Conservation (phyloP, 2,797 vertebrate genomes). For the Limosa lapponica region DNA sequence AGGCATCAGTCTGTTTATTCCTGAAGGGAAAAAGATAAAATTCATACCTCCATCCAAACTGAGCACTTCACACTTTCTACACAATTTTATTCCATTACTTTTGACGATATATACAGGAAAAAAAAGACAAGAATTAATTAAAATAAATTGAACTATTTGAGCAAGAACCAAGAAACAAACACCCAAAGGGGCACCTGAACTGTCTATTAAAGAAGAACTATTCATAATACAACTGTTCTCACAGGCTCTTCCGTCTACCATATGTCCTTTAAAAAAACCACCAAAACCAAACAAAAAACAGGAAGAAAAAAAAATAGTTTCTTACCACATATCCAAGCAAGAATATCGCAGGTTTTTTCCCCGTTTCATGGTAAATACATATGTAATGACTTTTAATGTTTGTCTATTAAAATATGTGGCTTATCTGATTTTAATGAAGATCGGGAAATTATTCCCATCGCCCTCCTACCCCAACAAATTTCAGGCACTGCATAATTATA, state of each 20-base stretch:
- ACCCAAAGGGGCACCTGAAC: background rate
- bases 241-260: background rate
- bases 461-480: background rate
- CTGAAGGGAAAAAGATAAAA: constrained; percentile 2
- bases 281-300: background rate
- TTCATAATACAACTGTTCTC: background rate
- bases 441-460: background rate
- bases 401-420: background rate
- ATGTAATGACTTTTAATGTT: background rate
- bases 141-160: background rate
- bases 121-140: background rate
- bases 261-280: background rate
- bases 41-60: background rate
- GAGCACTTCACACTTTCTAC: background rate
- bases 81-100: background rate
- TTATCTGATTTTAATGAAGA: background rate
- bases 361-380: background rate
- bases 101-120: background rate
- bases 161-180: background rate
- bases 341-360: background rate
- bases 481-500: background rate
- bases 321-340: background rate
- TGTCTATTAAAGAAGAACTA: background rate
- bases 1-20: constrained; percentile 10
- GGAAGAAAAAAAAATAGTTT: background rate